Conservation (phyloP, 2,113 vertebrate genomes). For the Rhagologus leucostigma region DNA sequence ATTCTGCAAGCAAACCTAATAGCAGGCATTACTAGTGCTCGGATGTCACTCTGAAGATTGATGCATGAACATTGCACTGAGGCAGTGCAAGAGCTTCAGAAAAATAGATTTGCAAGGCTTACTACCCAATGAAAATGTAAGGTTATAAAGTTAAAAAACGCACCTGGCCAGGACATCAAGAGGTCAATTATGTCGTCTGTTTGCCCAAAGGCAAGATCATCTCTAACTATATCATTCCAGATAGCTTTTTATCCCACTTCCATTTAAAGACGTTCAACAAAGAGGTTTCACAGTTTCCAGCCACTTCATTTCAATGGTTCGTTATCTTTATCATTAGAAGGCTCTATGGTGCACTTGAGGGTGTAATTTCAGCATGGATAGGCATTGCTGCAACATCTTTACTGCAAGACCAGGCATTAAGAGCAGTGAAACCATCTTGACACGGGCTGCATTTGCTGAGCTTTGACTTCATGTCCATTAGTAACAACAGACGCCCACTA, state of each 20-base stretch:
- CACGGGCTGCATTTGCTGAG: background rate
- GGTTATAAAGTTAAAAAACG: background rate
- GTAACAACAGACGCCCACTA: background rate
- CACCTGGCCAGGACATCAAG: background rate
- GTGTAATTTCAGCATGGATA: background rate
- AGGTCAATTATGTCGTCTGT: background rate
- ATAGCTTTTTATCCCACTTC: background rate
- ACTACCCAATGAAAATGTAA: background rate
- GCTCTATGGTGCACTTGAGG: background rate
- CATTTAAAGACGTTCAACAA: background rate
- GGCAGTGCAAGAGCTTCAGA: background rate
- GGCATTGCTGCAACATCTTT: background rate
- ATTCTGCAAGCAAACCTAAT: constrained; percentile 2
- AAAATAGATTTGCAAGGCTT: background rate
- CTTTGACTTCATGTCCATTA: background rate
- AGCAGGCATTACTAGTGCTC: background rate
- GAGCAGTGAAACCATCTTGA: background rate
- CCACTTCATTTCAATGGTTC: background rate
- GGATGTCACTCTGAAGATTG: background rate
- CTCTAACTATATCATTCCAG: background rate
- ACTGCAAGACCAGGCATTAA: background rate
- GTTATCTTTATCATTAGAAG: background rate
- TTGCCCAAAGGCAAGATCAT: background rate
- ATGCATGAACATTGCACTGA: background rate
- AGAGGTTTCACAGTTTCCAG: background rate